Evolutionary conservation across 2,888 invertebrate genomes (phyloP), one percentile per base, ranked within the genome.

Genomic region (Acheta domesticus): DNA sequence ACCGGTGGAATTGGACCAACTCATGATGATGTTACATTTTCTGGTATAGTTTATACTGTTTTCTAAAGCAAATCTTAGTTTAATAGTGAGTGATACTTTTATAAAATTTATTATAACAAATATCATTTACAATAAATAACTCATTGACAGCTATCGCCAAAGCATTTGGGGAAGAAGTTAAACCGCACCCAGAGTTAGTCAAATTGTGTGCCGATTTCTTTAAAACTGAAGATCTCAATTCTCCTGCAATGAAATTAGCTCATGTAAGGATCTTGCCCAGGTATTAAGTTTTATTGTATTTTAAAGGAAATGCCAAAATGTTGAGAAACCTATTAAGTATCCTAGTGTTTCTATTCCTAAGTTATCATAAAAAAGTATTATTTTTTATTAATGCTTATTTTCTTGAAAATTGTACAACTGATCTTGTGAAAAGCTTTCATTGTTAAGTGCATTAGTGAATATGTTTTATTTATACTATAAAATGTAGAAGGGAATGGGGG

Each of bases 1-100:
- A 90, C 93, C 1, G 94, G 94, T 23, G 94, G 94, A 50, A 91
- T 94, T 81, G 94, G 94, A 19, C 93, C 93, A 1, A 94, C 94
- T 20, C 93, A 94, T 85, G 94, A 94, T 86, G 94, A 94, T 86
- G 88, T 92, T 83, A 94, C 94, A 1, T 93, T 91, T 86, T 91
- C 91, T 88, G 93, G 93, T 86, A 83, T 49, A 23, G 14, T 76
- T n/a, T 36, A 36, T 36, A 62, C 62, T 62, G 62, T 62, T 62
- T 0, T 62, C 16, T n/a, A 62, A n/a, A 62, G 1, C 14, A 14
- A 36, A 36, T 8, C 5, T 36, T 36, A 36, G 5, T 1, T 36
- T 36, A 1, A 5, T 36, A 3, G 1, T 36, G 5, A 36, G 5
- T 36, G 36, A 36, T 36, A 36, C 8, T 36, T 36, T 36, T 36